A percentile compares a stretch with the other conserved stretches of the same genome.
Evolutionary conservation across 2,797 vertebrate genomes (phyloP).

Genomic region (Botia kubotai): DNA sequence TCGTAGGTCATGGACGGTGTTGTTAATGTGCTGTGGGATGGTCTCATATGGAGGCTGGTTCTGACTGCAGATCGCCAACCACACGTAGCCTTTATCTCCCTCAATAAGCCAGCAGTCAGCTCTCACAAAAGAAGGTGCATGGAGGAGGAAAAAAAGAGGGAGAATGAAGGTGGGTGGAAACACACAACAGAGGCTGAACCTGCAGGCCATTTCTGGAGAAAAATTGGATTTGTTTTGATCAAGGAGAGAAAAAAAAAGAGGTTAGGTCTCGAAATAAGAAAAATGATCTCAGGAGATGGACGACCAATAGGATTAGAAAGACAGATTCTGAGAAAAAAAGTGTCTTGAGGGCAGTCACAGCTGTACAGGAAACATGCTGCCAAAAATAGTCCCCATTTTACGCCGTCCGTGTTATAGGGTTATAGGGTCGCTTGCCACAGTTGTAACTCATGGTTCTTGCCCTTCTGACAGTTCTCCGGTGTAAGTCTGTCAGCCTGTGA

Average conservation of each 20-base stretch:
- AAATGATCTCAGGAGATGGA: conserved; percentile 50
- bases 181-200: conserved; percentile 56
- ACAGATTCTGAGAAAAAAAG: conserved; percentile 40
- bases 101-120: conserved; percentile 90
- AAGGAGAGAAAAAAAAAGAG: conserved; percentile 51
- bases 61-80: conserved; percentile 91
- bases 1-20: conserved; percentile 86
- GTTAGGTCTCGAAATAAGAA: conserved; percentile 48
- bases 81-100: conserved; percentile 88
- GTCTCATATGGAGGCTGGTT: conserved; percentile 90
- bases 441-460: conserved; percentile 72
- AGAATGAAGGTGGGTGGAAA: conserved; percentile 70
- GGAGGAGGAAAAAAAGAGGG: conserved; percentile 59
- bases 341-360: conserved; percentile 71
- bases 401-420: conserved; percentile 69
- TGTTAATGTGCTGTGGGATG: conserved; percentile 90
- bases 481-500: conserved; percentile 28
- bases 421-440: conserved; percentile 64
- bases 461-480: conserved; percentile 13
- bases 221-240: conserved; percentile 56
- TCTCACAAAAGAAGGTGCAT: conserved; percentile 61
- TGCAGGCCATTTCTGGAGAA: conserved; percentile 70
- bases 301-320: conserved; percentile 46
- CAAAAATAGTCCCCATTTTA: conserved; percentile 72
- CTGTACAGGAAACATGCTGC: conserved; percentile 63